These are phyloP conservation scores for Ichneumon xanthorius DNA, from an alignment of 2,888 invertebrate genomes.

Conservation along the genomic window DNA sequence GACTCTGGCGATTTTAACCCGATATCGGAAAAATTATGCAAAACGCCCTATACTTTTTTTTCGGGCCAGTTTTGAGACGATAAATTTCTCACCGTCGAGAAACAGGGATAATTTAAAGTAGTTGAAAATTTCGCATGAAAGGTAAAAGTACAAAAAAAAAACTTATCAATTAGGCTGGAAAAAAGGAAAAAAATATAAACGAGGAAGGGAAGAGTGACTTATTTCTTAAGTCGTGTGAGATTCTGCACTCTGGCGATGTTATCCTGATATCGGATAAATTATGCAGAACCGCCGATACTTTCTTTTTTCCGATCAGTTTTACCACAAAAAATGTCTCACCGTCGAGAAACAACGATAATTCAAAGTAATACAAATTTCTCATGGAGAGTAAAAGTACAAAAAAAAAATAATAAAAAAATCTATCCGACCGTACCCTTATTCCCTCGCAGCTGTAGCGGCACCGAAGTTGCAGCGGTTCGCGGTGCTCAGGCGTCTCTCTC, in stretches of 20 bases:
- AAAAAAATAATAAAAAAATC: not conserved
- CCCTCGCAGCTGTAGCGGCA: not conserved
- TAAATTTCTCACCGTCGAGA: too few species aligned
- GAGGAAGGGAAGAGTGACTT: not conserved
- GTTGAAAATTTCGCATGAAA: not conserved
- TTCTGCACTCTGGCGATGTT: not conserved
- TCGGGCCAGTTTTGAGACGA: too few species aligned
- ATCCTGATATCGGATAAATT: conserved; percentile 4
- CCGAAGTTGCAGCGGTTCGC: not conserved
- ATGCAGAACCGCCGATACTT: too few species aligned
- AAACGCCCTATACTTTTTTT: too few species aligned
- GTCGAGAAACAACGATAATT: too few species aligned
- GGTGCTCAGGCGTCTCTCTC: not conserved
- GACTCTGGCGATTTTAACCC: not conserved
- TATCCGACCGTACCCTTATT: not conserved
- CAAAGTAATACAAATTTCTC: too few species aligned
- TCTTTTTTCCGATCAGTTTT: too few species aligned
- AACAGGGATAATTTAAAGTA: too few species aligned
- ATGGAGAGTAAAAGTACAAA: not conserved
- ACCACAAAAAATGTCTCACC: too few species aligned
- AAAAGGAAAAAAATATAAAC: not conserved
- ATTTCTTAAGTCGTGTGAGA: not conserved
- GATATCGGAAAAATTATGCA: conserved; percentile 2
- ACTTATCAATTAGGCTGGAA: too few species aligned
- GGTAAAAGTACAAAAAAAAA: not conserved